phyloP scores from a whole-genome alignment of 2,113 vertebrate species.

The Brienomyrus longianalis region DNA sequence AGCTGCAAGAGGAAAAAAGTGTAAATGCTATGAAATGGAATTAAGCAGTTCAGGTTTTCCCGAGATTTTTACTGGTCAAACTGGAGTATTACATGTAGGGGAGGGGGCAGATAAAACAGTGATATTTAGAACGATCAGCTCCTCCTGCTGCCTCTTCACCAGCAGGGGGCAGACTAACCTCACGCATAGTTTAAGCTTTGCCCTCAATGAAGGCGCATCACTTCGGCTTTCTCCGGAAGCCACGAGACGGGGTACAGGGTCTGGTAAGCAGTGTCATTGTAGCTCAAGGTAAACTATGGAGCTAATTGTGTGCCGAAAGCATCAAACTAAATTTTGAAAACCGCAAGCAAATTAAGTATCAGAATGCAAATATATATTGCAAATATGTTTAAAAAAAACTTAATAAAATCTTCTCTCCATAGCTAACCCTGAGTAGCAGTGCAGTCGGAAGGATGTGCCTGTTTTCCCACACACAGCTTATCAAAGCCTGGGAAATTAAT shows the following conservation, averaged over 20 bases:
- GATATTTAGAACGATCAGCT: too few species aligned
- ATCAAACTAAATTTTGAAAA: too few species aligned
- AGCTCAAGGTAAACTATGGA: too few species aligned
- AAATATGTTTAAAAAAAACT: too few species aligned
- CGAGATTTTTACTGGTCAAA: neutral
- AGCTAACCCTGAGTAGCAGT: neutral
- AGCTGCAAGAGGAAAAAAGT: neutral
- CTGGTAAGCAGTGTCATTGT: too few species aligned
- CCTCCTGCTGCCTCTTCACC: neutral
- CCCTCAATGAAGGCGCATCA: neutral
- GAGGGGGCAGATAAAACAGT: neutral
- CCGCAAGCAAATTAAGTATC: too few species aligned
- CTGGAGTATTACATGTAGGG: neutral
- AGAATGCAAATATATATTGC: too few species aligned
- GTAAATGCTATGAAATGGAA: neutral
- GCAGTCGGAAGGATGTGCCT: neutral
- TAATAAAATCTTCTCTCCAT: too few species aligned
- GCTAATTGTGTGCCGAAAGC: too few species aligned
- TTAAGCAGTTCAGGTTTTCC: neutral
- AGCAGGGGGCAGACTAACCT: slow-evolving; percentile 10
- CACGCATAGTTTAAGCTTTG: neutral
- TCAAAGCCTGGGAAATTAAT: neutral
- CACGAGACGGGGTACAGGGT: neutral
- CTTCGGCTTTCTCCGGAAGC: neutral
- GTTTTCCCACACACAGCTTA: neutral